These are phyloP conservation scores for Anas capensis DNA, from an alignment of 2,797 vertebrate species.

Conservation along the genomic window DNA sequence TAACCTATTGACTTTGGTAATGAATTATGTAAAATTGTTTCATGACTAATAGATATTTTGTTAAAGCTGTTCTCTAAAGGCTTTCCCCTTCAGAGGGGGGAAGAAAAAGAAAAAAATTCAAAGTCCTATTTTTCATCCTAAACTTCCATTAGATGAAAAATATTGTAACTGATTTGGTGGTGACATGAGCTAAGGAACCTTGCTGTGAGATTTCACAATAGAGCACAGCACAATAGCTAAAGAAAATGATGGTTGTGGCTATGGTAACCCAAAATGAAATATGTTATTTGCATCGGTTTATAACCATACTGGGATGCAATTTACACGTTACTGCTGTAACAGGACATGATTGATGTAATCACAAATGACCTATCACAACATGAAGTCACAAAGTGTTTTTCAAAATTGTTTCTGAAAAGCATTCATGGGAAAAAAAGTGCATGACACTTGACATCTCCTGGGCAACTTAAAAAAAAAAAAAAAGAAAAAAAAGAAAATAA, in stretches of 20 bases:
- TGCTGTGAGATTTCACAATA: conserved; percentile 44
- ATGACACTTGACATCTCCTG: conserved; percentile 36
- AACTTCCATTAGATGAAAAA: conserved; percentile 36
- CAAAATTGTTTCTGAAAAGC: conserved; percentile 52
- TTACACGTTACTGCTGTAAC: conserved; percentile 55
- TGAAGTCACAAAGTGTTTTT: conserved; percentile 51
- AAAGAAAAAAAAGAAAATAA: not conserved
- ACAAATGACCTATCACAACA: conserved; percentile 63
- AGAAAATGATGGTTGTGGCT: conserved; percentile 46
- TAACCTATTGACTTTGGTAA: conserved; percentile 19
- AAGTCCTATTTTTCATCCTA: not conserved
- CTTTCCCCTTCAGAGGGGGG: not conserved
- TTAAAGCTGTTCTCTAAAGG: conserved; percentile 30
- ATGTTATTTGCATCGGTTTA: conserved; percentile 67
- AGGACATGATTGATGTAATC: conserved; percentile 60
- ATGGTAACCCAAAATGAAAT: conserved; percentile 67
- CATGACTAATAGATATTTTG: conserved; percentile 23
- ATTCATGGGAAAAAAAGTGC: conserved; percentile 25
- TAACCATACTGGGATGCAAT: conserved; percentile 63
- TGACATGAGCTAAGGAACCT: conserved; percentile 31
- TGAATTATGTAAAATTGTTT: conserved; percentile 43
- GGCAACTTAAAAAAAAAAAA: not conserved
- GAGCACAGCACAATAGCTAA: conserved; percentile 31
- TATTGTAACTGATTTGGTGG: not conserved
- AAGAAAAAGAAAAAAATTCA: not conserved